phyloP scores from a whole-genome alignment of 2,113 vertebrate genomes.

The Albula goreensis region DNA sequence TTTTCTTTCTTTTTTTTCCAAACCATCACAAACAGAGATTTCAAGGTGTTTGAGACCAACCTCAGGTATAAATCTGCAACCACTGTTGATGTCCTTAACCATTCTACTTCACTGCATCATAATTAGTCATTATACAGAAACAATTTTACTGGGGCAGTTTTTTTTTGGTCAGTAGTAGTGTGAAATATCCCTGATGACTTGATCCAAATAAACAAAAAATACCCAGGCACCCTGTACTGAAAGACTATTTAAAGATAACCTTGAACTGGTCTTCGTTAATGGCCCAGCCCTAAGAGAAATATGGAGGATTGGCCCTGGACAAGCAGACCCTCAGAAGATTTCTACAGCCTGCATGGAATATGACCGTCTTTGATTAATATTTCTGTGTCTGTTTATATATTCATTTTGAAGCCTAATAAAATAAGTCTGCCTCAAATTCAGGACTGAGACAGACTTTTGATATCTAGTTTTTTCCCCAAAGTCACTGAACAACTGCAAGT shows the following conservation, averaged over 20 bases:
- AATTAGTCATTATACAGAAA: neutral
- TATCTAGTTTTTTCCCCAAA: neutral
- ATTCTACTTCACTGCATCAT: neutral
- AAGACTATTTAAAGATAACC: conserved; percentile 1
- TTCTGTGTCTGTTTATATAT: neutral
- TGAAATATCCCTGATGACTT: neutral
- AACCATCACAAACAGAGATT: too few relatives aligned
- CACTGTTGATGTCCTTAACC: too few relatives aligned
- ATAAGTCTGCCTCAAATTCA: neutral
- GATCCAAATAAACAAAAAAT: conserved; percentile 16
- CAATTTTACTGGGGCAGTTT: neutral
- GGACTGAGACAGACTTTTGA: neutral
- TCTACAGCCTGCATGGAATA: neutral
- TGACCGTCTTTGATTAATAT: neutral
- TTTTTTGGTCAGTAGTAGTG: neutral
- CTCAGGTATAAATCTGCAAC: too few relatives aligned
- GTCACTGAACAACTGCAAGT: neutral
- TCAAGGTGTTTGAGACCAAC: too few relatives aligned
- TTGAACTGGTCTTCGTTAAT: neutral
- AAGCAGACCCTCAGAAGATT: neutral
- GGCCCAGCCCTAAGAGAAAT: neutral
- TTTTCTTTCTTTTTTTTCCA: too few relatives aligned
- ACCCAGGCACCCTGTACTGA: neutral
- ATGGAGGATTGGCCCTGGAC: neutral
- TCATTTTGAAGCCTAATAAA: neutral